These are phyloP conservation scores for Malacoraja senta DNA, from an alignment of 2,797 vertebrate species.

Conservation along the genomic window DNA sequence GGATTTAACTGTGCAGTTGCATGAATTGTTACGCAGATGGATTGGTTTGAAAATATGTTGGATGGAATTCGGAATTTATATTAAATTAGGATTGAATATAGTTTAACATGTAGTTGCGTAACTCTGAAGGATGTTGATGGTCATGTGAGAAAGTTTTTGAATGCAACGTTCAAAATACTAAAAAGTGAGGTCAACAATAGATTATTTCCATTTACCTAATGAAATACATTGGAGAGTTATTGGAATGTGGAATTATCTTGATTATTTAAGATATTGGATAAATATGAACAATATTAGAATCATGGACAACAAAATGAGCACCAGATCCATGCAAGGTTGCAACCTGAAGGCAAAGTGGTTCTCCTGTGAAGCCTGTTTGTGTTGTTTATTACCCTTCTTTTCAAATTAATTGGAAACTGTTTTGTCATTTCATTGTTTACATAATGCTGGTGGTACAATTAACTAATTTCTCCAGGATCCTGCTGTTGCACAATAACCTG, in stretches of 20 bases:
- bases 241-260: not conserved
- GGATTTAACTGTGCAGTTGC: not conserved
- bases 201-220: not conserved
- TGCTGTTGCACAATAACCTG: not conserved
- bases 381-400: not conserved
- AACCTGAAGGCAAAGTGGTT: not conserved
- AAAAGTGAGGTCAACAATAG: not conserved
- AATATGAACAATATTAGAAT: not conserved
- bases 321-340: not conserved
- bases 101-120: not conserved
- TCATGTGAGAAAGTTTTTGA: not conserved
- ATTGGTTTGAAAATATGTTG: not conserved
- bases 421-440: not conserved
- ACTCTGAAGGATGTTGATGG: not conserved
- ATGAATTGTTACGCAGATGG: not conserved
- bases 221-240: not conserved
- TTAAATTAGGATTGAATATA: no score
- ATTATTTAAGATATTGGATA: not conserved
- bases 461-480: not conserved
- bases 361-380: not conserved
- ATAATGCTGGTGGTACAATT: not conserved
- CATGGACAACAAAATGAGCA: not conserved
- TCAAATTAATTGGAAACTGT: not conserved
- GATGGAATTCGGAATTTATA: not conserved
- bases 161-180: not conserved